These are phyloP conservation scores for Hofmannophila pseudospretella DNA, from an alignment of 2,888 invertebrate species.

Conservation along the genomic window DNA sequence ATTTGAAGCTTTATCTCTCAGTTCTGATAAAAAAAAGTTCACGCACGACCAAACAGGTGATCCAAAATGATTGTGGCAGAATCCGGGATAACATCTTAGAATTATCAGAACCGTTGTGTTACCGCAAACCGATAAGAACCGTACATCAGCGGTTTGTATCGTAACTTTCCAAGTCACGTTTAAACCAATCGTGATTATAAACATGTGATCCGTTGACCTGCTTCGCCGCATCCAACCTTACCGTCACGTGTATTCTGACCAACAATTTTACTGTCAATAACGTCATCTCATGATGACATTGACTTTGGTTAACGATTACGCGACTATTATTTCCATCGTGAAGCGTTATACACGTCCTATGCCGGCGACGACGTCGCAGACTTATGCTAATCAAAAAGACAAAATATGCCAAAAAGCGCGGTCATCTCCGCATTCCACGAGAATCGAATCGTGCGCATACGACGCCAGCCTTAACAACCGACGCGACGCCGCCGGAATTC, in stretches of 20 bases:
- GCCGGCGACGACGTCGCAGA: slow-evolving; percentile 40
- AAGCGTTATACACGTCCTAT: slow-evolving; percentile 17
- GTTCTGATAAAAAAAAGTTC: too few relatives aligned
- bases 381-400: slow-evolving; percentile 55
- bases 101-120: slow-evolving; percentile 1
- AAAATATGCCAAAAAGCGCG: slow-evolving; percentile 48
- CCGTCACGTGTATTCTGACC: neutral
- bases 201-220: slow-evolving; percentile 4
- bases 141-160: neutral
- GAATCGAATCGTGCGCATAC: slow-evolving; percentile 37
- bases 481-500: slow-evolving; percentile 40
- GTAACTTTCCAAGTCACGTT: slow-evolving; percentile 2
- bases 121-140: slow-evolving; percentile 4
- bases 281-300: slow-evolving; percentile 14
- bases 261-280: neutral
- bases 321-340: slow-evolving; percentile 3
- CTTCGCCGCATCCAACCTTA: slow-evolving; percentile 1
- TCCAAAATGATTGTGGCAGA: too few relatives aligned
- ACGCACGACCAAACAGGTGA: too few relatives aligned
- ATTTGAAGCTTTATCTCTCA: too few relatives aligned
- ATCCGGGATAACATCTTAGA: neutral
- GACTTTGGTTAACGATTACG: slow-evolving; percentile 26
- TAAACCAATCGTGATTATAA: neutral
- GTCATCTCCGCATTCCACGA: slow-evolving; percentile 72
- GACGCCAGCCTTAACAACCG: slow-evolving; percentile 26